phyloP scores from a whole-genome alignment of 2,797 vertebrate species.

The Sebastes minor region DNA sequence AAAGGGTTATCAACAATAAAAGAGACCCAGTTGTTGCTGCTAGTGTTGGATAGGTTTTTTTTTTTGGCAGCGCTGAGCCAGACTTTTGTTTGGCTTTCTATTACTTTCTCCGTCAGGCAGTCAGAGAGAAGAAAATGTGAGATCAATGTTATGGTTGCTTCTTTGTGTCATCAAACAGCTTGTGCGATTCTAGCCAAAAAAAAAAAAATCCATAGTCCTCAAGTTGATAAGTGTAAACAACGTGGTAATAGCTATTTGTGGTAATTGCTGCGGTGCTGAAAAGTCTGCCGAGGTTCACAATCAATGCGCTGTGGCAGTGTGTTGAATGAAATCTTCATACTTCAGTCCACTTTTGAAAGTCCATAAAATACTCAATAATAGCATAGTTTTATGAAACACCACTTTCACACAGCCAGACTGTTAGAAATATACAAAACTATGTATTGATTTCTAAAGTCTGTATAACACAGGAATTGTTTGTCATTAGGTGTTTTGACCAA shows the following conservation, averaged over 20 bases:
- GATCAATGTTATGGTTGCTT: slow-evolving; percentile 52
- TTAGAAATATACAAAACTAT: neutral
- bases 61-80: slow-evolving; percentile 11
- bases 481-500: neutral
- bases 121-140: slow-evolving; percentile 35
- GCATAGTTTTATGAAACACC: neutral
- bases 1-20: slow-evolving; percentile 59
- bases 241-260: slow-evolving; percentile 53
- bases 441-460: neutral
- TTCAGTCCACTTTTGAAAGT: slow-evolving; percentile 15
- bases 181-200: slow-evolving; percentile 34
- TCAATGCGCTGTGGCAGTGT: slow-evolving; percentile 34
- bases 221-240: slow-evolving; percentile 66
- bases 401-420: neutral
- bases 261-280: slow-evolving; percentile 55
- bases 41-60: slow-evolving; percentile 20
- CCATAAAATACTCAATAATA: slow-evolving; percentile 7
- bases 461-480: neutral
- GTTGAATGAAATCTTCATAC: slow-evolving; percentile 27
- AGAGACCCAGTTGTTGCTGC: slow-evolving; percentile 37
- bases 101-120: slow-evolving; percentile 35
- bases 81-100: slow-evolving; percentile 37
- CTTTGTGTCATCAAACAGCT: slow-evolving; percentile 54
- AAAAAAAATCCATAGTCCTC: slow-evolving; percentile 60
- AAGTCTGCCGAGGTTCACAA: slow-evolving; percentile 37